phyloP scores from a whole-genome alignment of 2,888 invertebrate genomes.

The Caenorhabditis auriculariae region DNA sequence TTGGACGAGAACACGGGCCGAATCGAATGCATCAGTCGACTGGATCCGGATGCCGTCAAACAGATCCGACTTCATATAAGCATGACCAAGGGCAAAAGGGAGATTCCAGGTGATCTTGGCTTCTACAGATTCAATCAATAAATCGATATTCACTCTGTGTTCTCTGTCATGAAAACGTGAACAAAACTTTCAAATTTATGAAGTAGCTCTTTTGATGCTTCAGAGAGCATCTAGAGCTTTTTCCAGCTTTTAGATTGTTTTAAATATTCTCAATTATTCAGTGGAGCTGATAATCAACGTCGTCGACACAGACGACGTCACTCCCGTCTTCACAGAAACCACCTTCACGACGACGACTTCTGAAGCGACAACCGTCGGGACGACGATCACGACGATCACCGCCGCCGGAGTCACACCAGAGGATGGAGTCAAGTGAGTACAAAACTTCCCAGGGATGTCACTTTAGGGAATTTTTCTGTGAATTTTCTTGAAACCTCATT shows the following conservation, averaged over 20 bases:
- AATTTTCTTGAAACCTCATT: no score
- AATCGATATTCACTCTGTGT: no score
- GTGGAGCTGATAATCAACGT: conserved; percentile 44
- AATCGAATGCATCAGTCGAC: conserved; percentile 22
- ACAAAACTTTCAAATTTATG: no score
- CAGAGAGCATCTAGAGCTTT: no score
- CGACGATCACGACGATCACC: conserved; percentile 13
- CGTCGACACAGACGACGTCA: conserved; percentile 29
- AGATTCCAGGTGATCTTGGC: conserved; percentile 37
- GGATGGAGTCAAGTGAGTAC: conserved; percentile 26
- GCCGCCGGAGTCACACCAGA: conserved; percentile 9
- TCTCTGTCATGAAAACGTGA: no score
- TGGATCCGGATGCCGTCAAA: conserved; percentile 28
- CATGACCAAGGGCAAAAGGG: conserved; percentile 40
- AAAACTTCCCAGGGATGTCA: neutral
- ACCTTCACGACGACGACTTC: conserved; percentile 11
- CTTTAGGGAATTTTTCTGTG: neutral
- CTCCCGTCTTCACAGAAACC: conserved; percentile 22
- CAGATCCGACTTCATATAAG: conserved; percentile 32
- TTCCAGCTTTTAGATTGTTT: no score
- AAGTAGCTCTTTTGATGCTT: neutral
- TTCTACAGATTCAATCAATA: no score
- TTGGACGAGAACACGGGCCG: conserved; percentile 31
- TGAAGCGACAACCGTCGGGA: conserved; percentile 25
- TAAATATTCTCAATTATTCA: conserved; percentile 1